A percentile compares a stretch with the other conserved stretches of the same genome.
Conservation (phyloP, 2,888 invertebrate species). For the Drosophila villosipedis region DNA sequence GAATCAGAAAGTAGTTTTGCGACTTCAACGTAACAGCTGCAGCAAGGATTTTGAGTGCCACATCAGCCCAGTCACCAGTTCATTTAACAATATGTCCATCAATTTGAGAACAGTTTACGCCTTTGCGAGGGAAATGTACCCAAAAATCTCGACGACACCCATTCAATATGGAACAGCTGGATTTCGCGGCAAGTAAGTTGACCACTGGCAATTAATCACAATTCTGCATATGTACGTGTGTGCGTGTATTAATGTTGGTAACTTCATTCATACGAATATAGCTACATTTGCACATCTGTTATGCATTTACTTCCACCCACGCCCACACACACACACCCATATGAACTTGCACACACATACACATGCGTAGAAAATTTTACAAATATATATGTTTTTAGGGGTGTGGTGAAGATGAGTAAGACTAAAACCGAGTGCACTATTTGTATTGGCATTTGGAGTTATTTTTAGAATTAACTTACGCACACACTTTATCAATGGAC, state of each 20-base stretch:
- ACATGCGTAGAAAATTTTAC: constrained; percentile 9
- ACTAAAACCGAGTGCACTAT: constrained; percentile 53
- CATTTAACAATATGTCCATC: constrained; percentile 80
- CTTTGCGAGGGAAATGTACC: constrained; percentile 92
- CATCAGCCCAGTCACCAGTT: constrained; percentile 30
- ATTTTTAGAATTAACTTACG: constrained; percentile 69
- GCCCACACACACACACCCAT: constrained; percentile 16
- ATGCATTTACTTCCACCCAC: constrained; percentile 16
- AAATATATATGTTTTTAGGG: constrained; percentile 41
- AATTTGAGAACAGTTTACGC: constrained; percentile 87
- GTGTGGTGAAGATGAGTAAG: constrained; percentile 66
- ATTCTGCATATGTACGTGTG: constrained; percentile 13
- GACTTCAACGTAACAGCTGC: constrained; percentile 31
- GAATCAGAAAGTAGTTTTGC: constrained; percentile 57
- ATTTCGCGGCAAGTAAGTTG: constrained; percentile 89
- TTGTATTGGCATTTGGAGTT: constrained; percentile 55
- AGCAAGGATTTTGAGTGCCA: constrained; percentile 36
- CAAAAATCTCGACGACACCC: constrained; percentile 88
- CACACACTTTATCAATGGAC: constrained; percentile 65
- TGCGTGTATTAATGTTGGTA: not conserved
- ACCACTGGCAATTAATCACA: constrained; percentile 50
- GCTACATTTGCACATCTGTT: constrained; percentile 16
- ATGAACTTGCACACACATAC: constrained; percentile 7
- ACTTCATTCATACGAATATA: constrained; percentile 3
- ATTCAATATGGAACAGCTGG: constrained; percentile 95